phyloP scores from a whole-genome alignment of 2,888 invertebrate species.

The Agrotis ipsilon region DNA sequence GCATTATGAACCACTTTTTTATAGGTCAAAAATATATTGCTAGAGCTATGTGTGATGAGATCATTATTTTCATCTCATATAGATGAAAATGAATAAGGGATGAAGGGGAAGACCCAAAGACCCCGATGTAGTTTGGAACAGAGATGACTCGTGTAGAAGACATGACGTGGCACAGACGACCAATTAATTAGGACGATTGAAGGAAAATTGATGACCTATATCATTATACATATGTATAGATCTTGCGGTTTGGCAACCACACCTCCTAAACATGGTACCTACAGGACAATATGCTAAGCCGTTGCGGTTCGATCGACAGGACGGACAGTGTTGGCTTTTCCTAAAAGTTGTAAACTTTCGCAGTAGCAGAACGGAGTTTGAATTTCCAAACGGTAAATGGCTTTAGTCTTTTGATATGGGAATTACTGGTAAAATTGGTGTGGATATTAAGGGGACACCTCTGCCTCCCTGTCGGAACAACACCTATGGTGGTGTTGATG shows the following conservation, averaged over 20 bases:
- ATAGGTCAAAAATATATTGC: background rate
- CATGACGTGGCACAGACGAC: background rate
- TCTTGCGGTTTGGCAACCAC: background rate
- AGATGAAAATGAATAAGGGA: background rate
- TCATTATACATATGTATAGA: background rate
- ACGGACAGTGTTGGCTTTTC: background rate
- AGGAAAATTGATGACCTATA: background rate
- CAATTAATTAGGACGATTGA: background rate
- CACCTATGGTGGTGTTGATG: background rate
- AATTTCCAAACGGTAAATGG: background rate
- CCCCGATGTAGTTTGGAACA: background rate
- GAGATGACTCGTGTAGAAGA: background rate
- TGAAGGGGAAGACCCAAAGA: background rate
- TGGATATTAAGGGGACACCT: background rate
- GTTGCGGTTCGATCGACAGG: background rate
- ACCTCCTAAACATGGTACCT: background rate
- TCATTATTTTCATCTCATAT: conserved; percentile 2
- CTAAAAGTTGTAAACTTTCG: background rate
- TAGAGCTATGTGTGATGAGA: background rate
- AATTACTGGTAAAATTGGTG: background rate
- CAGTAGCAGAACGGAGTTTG: background rate
- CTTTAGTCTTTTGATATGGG: background rate
- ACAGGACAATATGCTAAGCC: background rate
- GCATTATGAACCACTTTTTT: conserved; percentile 15
- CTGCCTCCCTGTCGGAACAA: background rate